Conservation (phyloP, 2,888 invertebrate genomes). For the Agonopterix arenella region DNA sequence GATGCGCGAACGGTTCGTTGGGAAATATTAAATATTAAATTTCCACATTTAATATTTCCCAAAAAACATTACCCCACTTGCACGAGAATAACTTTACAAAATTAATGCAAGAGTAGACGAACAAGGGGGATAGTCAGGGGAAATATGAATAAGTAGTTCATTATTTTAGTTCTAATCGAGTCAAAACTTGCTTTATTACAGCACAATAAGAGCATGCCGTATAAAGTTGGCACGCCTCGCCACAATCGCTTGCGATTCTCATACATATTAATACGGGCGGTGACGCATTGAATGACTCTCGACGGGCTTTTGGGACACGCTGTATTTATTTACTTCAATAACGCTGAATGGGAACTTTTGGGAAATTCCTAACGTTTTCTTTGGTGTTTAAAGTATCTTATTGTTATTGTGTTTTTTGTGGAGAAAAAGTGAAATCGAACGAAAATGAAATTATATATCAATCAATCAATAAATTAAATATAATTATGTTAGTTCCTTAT, state of each 20-base stretch:
- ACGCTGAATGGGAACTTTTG: neutral
- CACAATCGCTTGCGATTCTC: slow-evolving; percentile 29
- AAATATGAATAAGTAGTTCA: no score
- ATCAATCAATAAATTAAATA: no score
- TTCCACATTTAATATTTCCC: neutral
- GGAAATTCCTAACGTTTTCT: no score
- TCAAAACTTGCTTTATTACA: slow-evolving; percentile 29
- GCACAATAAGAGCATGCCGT: slow-evolving; percentile 22
- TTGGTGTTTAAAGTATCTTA: no score
- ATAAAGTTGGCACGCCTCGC: slow-evolving; percentile 22
- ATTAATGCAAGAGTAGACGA: neutral
- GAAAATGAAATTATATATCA: no score
- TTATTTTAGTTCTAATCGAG: neutral
- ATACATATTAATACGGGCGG: slow-evolving; percentile 53
- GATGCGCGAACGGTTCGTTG: no score
- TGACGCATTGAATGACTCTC: slow-evolving; percentile 43
- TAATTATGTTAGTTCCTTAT: no score
- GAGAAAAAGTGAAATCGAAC: no score
- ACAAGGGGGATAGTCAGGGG: neutral
- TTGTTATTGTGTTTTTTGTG: no score
- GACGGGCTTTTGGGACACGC: slow-evolving; percentile 25
- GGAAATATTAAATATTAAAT: no score
- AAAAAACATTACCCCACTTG: neutral
- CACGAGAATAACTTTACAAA: neutral
- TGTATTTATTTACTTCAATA: slow-evolving; percentile 30